These are phyloP conservation scores for Brachionus asplanchnoidis DNA, from an alignment of 1,140 invertebrate species.

Conservation along the genomic window DNA sequence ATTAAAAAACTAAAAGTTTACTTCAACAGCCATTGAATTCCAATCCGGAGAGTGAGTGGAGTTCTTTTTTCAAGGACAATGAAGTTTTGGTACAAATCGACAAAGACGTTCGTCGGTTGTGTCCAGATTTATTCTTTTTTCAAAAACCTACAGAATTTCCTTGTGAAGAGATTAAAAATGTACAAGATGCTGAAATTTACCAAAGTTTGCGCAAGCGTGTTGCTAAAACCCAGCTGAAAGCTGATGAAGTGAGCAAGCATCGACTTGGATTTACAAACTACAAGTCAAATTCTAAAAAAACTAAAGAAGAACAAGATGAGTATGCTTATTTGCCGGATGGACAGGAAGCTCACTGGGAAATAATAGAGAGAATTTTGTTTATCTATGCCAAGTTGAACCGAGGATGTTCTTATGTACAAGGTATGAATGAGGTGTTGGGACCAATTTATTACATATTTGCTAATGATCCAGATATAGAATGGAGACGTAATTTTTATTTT, in stretches of 20 bases:
- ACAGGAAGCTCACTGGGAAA: constrained; percentile 68
- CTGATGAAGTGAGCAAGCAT: background rate
- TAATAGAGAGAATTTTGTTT: constrained; percentile 91
- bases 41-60: constrained; percentile 88
- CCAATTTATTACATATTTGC: constrained; percentile 97
- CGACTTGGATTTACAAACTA: constrained; percentile 9
- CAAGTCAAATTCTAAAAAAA: background rate
- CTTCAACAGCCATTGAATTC: constrained; percentile 80
- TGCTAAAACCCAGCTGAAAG: constrained; percentile 48
- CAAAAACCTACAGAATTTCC: constrained; percentile 82
- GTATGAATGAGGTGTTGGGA: constrained; percentile 98
- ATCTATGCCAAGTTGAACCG: constrained; percentile 96
- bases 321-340: constrained; percentile 48
- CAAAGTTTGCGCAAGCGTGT: constrained; percentile 72
- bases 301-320: constrained; percentile 39
- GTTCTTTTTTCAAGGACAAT: constrained; percentile 88
- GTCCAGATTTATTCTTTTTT: constrained; percentile 94
- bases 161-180: constrained; percentile 44
- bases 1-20: background rate
- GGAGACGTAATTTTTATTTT: constrained; percentile 63
- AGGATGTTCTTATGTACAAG: constrained; percentile 87
- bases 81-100: constrained; percentile 91
- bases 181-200: constrained; percentile 21
- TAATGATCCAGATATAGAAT: constrained; percentile 73
- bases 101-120: constrained; percentile 76